A percentile compares a stretch with the other conserved stretches of the same genome.
Evolutionary conservation across 64 coral and sea anemone species (phyloP).

Genomic region (Cladopsammia gracilis): DNA sequence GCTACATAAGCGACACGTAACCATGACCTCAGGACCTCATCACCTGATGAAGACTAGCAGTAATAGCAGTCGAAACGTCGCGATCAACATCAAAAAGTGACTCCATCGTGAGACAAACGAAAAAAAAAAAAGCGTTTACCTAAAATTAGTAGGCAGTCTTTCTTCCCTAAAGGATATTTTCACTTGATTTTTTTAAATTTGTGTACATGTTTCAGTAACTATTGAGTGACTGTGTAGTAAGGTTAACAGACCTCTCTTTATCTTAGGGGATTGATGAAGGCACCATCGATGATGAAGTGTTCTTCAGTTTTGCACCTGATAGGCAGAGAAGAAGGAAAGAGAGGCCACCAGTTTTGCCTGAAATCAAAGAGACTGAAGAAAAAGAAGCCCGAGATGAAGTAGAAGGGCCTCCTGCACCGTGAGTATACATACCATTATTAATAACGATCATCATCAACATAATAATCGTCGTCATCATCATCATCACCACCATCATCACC

Average conservation of each 20-base stretch:
- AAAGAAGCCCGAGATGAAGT: constrained; percentile 73
- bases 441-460: too few species aligned
- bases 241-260: background rate
- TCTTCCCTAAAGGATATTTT: too few species aligned
- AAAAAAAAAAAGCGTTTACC: too few species aligned
- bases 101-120: too few species aligned
- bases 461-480: background rate
- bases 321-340: constrained; percentile 55
- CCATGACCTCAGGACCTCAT: too few species aligned
- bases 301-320: constrained; percentile 80
- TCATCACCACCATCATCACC: background rate
- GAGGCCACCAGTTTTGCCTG: constrained; percentile 62
- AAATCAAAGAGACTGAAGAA: constrained; percentile 70
- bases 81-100: too few species aligned
- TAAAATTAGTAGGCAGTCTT: too few species aligned
- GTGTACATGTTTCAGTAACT: background rate
- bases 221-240: background rate
- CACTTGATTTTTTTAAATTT: too few species aligned
- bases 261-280: background rate
- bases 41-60: too few species aligned
- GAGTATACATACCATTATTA: background rate
- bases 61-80: too few species aligned
- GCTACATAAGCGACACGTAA: too few species aligned
- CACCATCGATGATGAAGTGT: constrained; percentile 81
- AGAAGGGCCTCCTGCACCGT: constrained; percentile 78